These are phyloP conservation scores for Spilarctia lutea DNA, from an alignment of 2,888 invertebrate genomes.

Conservation along the genomic window DNA sequence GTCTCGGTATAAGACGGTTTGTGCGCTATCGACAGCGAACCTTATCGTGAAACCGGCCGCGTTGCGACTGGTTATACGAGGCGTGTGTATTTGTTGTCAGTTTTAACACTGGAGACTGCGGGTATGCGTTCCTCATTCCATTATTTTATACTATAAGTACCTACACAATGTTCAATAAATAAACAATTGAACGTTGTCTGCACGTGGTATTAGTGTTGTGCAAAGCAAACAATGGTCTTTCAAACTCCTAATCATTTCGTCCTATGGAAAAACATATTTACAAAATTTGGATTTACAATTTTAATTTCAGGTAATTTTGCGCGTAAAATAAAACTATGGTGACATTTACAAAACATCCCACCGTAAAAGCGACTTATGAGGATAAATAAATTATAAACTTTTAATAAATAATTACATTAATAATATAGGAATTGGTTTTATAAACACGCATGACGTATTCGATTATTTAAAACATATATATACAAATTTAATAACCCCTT, in stretches of 20 bases:
- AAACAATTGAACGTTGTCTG: slow-evolving; percentile 67
- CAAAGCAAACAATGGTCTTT: slow-evolving; percentile 53
- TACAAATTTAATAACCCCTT: neutral
- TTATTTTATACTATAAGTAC: slow-evolving; percentile 67
- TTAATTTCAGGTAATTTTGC: neutral
- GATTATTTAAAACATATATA: neutral
- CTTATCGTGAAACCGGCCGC: slow-evolving; percentile 73
- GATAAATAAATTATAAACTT: neutral
- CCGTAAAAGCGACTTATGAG: neutral
- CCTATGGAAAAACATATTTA: slow-evolving; percentile 9
- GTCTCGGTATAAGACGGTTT: slow-evolving; percentile 61
- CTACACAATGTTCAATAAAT: slow-evolving; percentile 73
- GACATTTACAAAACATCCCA: neutral
- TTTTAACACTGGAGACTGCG: slow-evolving; percentile 66
- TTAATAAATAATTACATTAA: neutral
- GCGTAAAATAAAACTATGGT: neutral
- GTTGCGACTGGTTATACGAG: slow-evolving; percentile 63
- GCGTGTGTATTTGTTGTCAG: slow-evolving; percentile 62
- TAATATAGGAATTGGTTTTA: neutral
- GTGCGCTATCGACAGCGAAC: slow-evolving; percentile 66
- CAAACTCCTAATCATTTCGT: slow-evolving; percentile 37
- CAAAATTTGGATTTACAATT: neutral
- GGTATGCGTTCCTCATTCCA: slow-evolving; percentile 64
- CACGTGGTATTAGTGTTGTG: slow-evolving; percentile 55
- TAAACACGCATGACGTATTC: neutral